phyloP scores from a whole-genome alignment of 2,113 vertebrate genomes.

The Cheirogaleus medius region DNA sequence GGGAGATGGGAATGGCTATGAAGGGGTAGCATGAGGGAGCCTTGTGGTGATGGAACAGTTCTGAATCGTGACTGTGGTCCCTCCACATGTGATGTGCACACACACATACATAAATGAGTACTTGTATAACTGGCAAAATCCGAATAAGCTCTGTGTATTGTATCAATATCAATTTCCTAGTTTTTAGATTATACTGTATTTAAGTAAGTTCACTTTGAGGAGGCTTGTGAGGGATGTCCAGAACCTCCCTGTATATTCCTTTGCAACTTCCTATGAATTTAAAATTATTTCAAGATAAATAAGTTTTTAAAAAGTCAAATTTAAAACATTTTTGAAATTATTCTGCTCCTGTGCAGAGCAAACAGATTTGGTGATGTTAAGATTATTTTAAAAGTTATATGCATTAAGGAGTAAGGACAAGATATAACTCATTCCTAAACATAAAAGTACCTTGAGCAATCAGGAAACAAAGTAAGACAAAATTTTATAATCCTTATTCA shows the following conservation, averaged over 20 bases:
- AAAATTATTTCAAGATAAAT: neutral
- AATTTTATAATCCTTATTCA: neutral
- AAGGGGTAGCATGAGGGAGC: neutral
- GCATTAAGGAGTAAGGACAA: neutral
- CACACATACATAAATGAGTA: neutral
- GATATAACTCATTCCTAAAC: neutral
- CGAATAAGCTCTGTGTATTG: neutral
- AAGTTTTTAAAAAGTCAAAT: neutral
- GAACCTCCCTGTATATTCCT: neutral
- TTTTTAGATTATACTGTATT: neutral
- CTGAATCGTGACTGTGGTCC: neutral
- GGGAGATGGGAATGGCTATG: neutral
- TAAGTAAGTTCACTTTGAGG: neutral
- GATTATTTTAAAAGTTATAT: neutral
- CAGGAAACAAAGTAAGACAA: neutral
- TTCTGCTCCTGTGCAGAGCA: neutral
- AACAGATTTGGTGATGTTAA: neutral
- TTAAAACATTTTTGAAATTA: neutral
- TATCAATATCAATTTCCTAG: neutral
- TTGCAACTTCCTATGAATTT: neutral
- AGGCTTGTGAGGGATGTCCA: neutral
- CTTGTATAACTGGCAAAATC: neutral
- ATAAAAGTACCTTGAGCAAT: neutral
- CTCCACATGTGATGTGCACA: neutral
- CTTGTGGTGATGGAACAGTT: neutral